Evolutionary conservation across 2,797 vertebrate species (phyloP), one percentile per base, ranked within the genome.

Genomic region (Premnoplex brunnescens): DNA sequence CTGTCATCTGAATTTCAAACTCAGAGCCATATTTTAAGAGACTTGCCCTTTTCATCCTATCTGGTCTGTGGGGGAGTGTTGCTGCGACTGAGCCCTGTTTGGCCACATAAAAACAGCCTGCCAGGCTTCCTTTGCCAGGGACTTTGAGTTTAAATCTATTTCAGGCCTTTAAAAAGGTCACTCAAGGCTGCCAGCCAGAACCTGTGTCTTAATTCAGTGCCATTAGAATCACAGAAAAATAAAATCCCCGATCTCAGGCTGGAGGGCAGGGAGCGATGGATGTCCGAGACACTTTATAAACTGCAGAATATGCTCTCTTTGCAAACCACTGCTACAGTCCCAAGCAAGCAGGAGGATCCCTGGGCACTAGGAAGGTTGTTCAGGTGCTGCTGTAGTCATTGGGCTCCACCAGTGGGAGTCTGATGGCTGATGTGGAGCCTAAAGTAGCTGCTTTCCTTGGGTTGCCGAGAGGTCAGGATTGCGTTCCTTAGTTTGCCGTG

Each of bases 21-120:
- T 88, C 83, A 79, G 76, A 95, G 51, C 62, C 73, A 12, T 84
- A 82, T 94, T 93, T 94, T 94, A 84, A 76, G 89, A 91, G 88
- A 68, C 89, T 91, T 96, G 93, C 89, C 91, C 85, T 96, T 96
- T 97, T 90, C 88, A 84, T 95, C 91, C 69, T 95, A 14, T 94
- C 87, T 95, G 82, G 82, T 95, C 91, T 71, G 68, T 60, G 56
- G 77, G 85, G 89, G 49, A 43, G 77, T 56, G 85, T 95, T 0
- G 1, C 80, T 85, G 80, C 1, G 60, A n/a, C 52, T 54, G 54
- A 91, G 71, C 85, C 71, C 67, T 82, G 63, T 81, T 87, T 63
- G 93, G 78, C 83, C 2, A 4, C 0, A 1, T 43, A 28, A 72
- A 79, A 88, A 81, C 59, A 74, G 67, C 8, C 19, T 93, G 78